A percentile compares a stretch with the other conserved stretches of the same genome.
Conservation (phyloP, 37 sponge, comb jelly and placozoan species). For the Ianthella basta region DNA sequence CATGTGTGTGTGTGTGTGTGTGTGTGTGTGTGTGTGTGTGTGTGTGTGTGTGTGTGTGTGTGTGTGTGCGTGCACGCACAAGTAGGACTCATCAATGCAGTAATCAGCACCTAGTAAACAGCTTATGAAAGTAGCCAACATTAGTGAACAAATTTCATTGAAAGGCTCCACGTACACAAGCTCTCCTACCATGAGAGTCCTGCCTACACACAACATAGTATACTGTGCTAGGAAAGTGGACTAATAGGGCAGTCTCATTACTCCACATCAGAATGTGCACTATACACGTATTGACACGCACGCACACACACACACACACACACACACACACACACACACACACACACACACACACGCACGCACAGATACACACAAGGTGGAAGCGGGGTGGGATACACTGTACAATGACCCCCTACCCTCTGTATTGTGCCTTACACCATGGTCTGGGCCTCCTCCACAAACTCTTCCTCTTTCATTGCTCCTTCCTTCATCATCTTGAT, state of each 20-base stretch:
- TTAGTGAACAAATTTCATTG: too few species aligned
- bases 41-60: too few species aligned
- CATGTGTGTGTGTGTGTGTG: neutral
- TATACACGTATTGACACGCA: constrained; percentile 38
- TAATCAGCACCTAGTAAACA: too few species aligned
- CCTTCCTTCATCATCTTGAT: constrained; percentile 97
- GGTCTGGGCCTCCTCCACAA: constrained; percentile 92
- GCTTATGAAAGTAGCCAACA: too few species aligned
- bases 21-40: neutral
- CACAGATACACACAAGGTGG: neutral
- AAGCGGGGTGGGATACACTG: too few species aligned
- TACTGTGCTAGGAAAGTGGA: neutral
- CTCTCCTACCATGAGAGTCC: too few species aligned
- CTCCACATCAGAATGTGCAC: neutral
- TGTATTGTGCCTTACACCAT: constrained; percentile 82
- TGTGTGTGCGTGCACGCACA: too few species aligned
- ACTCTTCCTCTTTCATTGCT: constrained; percentile 94
- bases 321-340: constrained; percentile 28
- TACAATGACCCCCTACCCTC: too few species aligned
- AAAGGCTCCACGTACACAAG: too few species aligned
- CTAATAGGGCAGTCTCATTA: neutral
- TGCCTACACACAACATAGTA: constrained; percentile 20
- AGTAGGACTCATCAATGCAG: too few species aligned
- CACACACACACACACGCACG: neutral
- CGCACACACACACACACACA: constrained; percentile 27